These are phyloP conservation scores for Anguilla pacifica DNA, from an alignment of 2,797 vertebrate genomes.

Conservation along the genomic window DNA sequence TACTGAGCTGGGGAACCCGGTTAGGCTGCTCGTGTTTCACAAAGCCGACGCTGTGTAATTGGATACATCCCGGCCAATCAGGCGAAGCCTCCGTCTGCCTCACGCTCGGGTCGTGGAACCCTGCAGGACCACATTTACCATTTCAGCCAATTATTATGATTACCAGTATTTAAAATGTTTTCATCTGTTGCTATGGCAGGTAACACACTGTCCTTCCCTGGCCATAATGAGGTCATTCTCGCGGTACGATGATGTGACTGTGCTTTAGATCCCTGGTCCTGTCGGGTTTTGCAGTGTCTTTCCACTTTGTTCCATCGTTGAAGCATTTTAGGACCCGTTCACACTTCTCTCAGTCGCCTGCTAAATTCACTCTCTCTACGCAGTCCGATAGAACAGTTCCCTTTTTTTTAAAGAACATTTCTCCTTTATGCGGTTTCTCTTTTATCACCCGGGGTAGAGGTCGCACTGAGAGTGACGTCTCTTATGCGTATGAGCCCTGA, in stretches of 20 bases:
- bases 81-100: background rate
- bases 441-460: too few relatives aligned
- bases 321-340: background rate
- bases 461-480: too few relatives aligned
- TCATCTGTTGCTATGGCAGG: background rate
- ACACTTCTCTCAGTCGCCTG: background rate
- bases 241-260: background rate
- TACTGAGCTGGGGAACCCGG: background rate
- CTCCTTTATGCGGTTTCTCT: too few relatives aligned
- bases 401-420: too few relatives aligned
- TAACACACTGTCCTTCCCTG: background rate
- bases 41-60: background rate
- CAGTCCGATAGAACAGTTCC: too few relatives aligned
- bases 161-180: background rate
- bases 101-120: background rate
- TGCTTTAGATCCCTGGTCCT: background rate
- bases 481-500: too few relatives aligned
- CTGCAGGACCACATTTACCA: background rate
- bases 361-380: background rate
- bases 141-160: background rate
- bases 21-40: background rate
- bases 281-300: background rate
- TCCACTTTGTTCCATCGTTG: background rate
- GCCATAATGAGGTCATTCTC: background rate
- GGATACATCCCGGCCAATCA: background rate